Evolutionary conservation across 2,888 invertebrate genomes (phyloP), one percentile per base, ranked within the genome.

Genomic region (Drosophila anomalata): DNA sequence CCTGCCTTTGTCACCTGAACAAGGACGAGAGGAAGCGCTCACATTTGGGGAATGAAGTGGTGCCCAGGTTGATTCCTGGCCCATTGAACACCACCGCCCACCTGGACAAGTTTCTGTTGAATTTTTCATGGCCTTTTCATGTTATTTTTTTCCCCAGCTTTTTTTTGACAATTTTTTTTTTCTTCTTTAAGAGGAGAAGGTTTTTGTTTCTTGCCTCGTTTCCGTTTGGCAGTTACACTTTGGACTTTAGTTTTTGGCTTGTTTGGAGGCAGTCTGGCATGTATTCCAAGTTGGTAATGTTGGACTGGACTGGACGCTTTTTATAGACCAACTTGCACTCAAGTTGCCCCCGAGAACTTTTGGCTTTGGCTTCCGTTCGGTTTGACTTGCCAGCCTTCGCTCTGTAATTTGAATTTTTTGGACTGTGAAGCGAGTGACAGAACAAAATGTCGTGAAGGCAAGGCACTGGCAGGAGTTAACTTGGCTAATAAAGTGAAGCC

Each of bases 361-460:
- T 73, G 65, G 73, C 72, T 73, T 75, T 78, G 73, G 67, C 72
- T 73, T 67, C 68, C 69, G 61, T 56, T 67, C 65, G 58, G 53
- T 61, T 67, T 50, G 60, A 57, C 52, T 50, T 55, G 42, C 57
- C 71, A 73, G 63, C 75, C 73, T 78, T 71, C 79, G 17, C 17
- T 72, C 73, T 73, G 85, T 82, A 82, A 82, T 82, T 85, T 82
- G 85, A 82, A 82, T 86, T 75, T 83, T 73, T 76, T 76, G 69
- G 79, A 79, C 78, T 85, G 85, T 81, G 71, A 85, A 76, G 75
- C 39, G 52, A 47, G 52, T 52, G 62, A 31, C 52, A 33, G 63
- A 48, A 51, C 17, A 47, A 69, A 69, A 48, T 62, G 61, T 62
- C 61, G 42, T 50, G 48, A 22, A 50, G 61, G 48, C 24, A 41